These are phyloP conservation scores for Machaerirhynchus nigripectus DNA, from an alignment of 2,113 vertebrate species.

Conservation along the genomic window DNA sequence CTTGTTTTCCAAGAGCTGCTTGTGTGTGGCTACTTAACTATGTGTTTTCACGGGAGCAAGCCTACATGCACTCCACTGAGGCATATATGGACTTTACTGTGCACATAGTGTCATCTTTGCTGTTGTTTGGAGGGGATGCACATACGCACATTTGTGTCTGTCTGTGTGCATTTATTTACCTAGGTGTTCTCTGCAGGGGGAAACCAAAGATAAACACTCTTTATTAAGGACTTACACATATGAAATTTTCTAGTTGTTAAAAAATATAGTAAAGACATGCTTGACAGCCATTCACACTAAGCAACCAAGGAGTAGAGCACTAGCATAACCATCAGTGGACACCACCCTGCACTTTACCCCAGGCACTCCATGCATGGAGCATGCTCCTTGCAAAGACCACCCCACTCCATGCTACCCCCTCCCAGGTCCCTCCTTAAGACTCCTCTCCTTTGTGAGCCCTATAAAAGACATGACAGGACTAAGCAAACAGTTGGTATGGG, in stretches of 20 bases:
- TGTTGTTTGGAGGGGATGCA: neutral
- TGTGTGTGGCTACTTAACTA: fast-evolving
- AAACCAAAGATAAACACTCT: neutral
- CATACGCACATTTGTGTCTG: neutral
- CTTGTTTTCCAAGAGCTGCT: neutral
- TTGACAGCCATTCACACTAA: neutral
- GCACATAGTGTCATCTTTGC: neutral
- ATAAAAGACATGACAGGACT: neutral
- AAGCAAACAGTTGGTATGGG: neutral
- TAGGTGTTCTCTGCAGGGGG: neutral
- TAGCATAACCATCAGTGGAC: neutral
- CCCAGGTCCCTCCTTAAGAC: neutral
- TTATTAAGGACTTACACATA: neutral
- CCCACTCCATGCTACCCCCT: neutral
- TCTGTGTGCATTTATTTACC: neutral
- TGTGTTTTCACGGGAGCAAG: neutral
- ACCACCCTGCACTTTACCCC: neutral
- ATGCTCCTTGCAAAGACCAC: neutral
- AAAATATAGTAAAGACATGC: neutral
- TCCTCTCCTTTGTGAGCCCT: neutral
- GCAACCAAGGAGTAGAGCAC: neutral
- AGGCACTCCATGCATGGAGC: neutral
- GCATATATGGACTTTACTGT: neutral
- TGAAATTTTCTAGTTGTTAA: neutral
- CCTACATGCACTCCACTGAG: neutral